phyloP scores from a whole-genome alignment of 1,140 invertebrate genomes.

The Chironomus striatipennis region DNA sequence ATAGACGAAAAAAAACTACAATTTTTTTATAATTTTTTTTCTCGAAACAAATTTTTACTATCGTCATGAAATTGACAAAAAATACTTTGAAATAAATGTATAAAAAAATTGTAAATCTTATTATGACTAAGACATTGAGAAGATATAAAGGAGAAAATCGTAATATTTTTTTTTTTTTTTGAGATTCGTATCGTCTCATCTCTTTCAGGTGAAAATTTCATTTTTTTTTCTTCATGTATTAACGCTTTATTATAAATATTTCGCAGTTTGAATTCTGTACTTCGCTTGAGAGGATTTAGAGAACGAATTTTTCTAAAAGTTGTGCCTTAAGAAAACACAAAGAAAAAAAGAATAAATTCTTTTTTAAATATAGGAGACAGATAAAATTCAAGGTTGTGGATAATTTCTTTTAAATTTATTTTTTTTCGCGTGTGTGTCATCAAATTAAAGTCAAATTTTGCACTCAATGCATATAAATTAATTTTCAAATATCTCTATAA shows the following conservation, averaged over 20 bases:
- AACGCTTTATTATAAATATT: slow-evolving; percentile 19
- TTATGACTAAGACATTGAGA: background rate
- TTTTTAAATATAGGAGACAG: background rate
- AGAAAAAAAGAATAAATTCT: background rate
- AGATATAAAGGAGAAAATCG: background rate
- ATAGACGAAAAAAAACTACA: too few relatives aligned
- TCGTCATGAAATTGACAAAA: too few relatives aligned
- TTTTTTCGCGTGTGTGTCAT: background rate
- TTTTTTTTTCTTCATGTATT: slow-evolving; percentile 6
- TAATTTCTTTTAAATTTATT: background rate
- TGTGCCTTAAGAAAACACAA: background rate
- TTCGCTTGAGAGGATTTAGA: slow-evolving; percentile 1
- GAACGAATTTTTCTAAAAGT: background rate
- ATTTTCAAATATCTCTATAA: too few relatives aligned
- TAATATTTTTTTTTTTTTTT: background rate
- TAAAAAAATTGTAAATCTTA: background rate
- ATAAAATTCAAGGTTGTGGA: background rate
- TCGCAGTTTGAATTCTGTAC: slow-evolving; percentile 15
- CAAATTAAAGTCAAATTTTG: background rate
- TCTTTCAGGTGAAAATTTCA: background rate
- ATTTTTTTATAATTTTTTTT: too few relatives aligned
- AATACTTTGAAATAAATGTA: background rate
- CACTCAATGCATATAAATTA: background rate
- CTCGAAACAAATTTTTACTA: too few relatives aligned
- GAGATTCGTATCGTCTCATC: slow-evolving; percentile 3